Evolutionary conservation across 2,888 invertebrate species (phyloP).

Genomic region (Zygothrica quintamaculata): DNA sequence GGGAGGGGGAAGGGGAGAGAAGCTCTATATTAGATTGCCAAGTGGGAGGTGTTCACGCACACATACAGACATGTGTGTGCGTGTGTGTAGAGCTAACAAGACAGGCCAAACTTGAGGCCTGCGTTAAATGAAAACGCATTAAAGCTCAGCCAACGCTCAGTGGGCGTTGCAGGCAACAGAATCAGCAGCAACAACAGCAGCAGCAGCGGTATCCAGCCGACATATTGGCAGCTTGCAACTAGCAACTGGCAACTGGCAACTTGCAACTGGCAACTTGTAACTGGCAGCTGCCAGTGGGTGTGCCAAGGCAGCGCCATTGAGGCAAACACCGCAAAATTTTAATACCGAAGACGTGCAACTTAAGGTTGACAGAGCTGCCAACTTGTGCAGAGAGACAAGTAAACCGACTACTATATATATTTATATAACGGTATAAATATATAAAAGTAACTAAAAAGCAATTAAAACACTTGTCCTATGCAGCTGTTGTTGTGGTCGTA

Average conservation of each 20-base stretch:
- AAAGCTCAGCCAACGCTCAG: slow-evolving; percentile 69
- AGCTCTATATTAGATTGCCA: slow-evolving; percentile 80
- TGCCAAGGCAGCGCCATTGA: slow-evolving; percentile 51
- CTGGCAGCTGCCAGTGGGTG: slow-evolving; percentile 46
- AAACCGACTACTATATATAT: no score
- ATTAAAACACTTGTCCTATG: no score
- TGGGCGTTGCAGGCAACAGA: slow-evolving; percentile 62
- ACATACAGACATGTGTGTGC: slow-evolving; percentile 26
- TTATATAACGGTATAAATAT: no score
- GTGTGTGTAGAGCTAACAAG: slow-evolving; percentile 55
- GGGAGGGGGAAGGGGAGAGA: slow-evolving; percentile 12
- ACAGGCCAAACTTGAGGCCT: slow-evolving; percentile 58
- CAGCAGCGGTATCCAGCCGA: slow-evolving; percentile 7
- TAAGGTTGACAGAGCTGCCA: slow-evolving; percentile 48
- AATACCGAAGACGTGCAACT: slow-evolving; percentile 38
- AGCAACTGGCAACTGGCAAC: neutral
- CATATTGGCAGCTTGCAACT: slow-evolving; percentile 21
- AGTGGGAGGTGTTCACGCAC: slow-evolving; percentile 79
- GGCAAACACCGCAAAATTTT: slow-evolving; percentile 34
- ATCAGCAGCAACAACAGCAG: slow-evolving; percentile 38
- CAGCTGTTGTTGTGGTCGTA: no score
- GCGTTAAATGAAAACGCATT: slow-evolving; percentile 78
- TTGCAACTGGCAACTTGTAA: slow-evolving; percentile 20
- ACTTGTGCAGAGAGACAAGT: slow-evolving; percentile 22
- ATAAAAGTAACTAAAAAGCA: no score